Evolutionary conservation across 2,113 vertebrate species (phyloP).

Genomic region (Rhipidura dahli): DNA sequence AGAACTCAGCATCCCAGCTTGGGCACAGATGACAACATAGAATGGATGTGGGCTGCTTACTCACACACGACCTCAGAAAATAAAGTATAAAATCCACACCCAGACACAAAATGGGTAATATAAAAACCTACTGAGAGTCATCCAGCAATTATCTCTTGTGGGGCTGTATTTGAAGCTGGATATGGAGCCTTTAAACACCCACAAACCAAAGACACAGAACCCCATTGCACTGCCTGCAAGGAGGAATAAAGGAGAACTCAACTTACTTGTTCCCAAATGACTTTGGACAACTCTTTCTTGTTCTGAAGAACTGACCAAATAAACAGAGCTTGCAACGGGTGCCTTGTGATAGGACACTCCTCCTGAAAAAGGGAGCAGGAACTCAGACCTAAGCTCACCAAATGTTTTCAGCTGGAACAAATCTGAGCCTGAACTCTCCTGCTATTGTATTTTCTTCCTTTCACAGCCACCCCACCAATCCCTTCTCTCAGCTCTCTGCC

Average conservation of each 20-base stretch:
- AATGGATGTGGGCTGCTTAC: not conserved
- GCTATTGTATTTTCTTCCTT: not conserved
- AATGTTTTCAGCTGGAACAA: not conserved
- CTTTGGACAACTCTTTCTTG: constrained; percentile 88
- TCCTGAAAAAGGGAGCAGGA: constrained; percentile 62
- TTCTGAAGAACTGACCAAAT: constrained; percentile 97
- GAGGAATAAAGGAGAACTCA: not conserved
- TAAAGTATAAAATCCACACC: not conserved
- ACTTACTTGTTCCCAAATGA: constrained; percentile 92
- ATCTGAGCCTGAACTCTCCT: not conserved
- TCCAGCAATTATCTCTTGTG: not conserved
- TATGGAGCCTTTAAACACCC: not conserved
- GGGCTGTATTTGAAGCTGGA: not conserved
- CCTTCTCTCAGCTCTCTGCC: not conserved
- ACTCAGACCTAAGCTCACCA: not conserved
- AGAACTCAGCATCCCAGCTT: not conserved
- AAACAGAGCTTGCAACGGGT: constrained; percentile 86
- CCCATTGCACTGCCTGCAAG: not conserved
- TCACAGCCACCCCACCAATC: not conserved
- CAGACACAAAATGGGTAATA: not conserved
- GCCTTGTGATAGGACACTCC: constrained; percentile 74
- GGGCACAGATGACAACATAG: not conserved
- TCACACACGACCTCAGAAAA: not conserved
- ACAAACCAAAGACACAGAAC: not conserved
- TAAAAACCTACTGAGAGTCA: not conserved